Conservation (phyloP, 2,113 vertebrate genomes). For the Ciconia boyciana region DNA sequence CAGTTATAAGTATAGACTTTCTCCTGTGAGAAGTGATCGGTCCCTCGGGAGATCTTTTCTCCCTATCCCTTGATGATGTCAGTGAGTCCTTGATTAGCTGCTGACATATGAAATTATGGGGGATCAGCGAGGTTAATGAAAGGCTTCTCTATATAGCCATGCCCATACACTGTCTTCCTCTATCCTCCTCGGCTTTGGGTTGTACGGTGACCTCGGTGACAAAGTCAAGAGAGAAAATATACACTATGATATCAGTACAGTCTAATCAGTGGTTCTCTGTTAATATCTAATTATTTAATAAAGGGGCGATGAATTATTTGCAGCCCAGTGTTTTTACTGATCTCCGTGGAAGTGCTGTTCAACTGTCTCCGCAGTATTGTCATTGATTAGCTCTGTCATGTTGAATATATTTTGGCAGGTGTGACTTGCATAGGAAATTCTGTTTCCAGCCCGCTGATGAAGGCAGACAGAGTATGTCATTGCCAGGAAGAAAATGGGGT, state of each 20-base stretch:
- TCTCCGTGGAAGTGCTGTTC: background rate
- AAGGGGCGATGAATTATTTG: slow-evolving; percentile 46
- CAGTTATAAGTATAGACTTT: slow-evolving; percentile 34
- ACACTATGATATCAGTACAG: background rate
- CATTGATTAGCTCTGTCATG: slow-evolving; percentile 33
- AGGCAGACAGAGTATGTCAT: background rate
- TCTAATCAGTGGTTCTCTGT: slow-evolving; percentile 43
- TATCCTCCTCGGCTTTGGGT: slow-evolving; percentile 30
- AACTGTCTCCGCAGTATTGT: background rate
- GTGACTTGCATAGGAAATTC: slow-evolving; percentile 25
- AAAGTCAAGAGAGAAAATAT: slow-evolving; percentile 52
- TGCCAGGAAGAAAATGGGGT: background rate
- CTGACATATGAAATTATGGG: slow-evolving; percentile 75
- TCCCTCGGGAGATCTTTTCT: slow-evolving; percentile 63
- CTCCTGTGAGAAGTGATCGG: slow-evolving; percentile 65
- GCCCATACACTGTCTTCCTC: slow-evolving; percentile 27
- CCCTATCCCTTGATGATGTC: slow-evolving; percentile 72
- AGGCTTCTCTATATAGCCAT: slow-evolving; percentile 67
- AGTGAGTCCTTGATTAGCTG: slow-evolving; percentile 73
- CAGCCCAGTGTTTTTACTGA: background rate
- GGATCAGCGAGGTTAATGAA: slow-evolving; percentile 76
- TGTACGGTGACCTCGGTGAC: slow-evolving; percentile 56
- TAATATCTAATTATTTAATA: slow-evolving; percentile 61
- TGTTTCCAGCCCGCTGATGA: background rate
- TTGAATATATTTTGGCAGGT: slow-evolving; percentile 21